phyloP scores from a whole-genome alignment of 2,797 vertebrate genomes.

The Falco concolor region DNA sequence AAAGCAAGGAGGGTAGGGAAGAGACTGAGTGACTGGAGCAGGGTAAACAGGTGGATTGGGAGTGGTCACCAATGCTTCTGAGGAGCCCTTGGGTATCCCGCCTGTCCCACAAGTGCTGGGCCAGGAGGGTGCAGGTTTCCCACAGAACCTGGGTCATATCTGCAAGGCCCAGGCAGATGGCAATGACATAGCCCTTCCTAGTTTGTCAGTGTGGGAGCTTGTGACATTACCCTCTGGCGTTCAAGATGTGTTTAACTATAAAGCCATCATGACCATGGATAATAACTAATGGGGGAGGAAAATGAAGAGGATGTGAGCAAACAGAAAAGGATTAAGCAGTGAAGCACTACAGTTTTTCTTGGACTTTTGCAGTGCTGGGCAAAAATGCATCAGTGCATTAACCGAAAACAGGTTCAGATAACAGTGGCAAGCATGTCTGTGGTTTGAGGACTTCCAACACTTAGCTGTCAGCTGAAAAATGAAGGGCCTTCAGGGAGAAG shows the following conservation, averaged over 20 bases:
- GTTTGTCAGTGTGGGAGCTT: not conserved
- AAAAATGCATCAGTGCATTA: not conserved
- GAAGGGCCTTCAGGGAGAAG: not conserved
- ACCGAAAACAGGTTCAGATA: not conserved
- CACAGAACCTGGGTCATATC: not conserved
- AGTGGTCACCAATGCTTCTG: not conserved
- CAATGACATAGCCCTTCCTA: not conserved
- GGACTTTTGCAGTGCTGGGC: not conserved
- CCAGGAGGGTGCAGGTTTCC: not conserved
- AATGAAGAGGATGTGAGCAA: not conserved
- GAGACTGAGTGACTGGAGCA: rapidly evolving
- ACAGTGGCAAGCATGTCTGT: not conserved
- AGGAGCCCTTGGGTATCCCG: not conserved
- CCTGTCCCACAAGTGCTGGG: not conserved
- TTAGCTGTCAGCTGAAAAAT: not conserved
- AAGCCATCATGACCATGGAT: not conserved
- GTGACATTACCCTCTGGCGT: not conserved
- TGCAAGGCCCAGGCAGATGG: not conserved
- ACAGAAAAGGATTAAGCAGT: not conserved
- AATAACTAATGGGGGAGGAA: not conserved
- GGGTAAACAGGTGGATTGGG: not conserved
- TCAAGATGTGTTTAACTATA: not conserved
- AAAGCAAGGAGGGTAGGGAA: not conserved
- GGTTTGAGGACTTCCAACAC: not conserved
- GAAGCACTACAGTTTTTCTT: not conserved